A percentile compares a stretch with the other conserved stretches of the same genome.
phyloP scores from a whole-genome alignment of 2,797 vertebrate species.

The Periophthalmus magnuspinnatus region DNA sequence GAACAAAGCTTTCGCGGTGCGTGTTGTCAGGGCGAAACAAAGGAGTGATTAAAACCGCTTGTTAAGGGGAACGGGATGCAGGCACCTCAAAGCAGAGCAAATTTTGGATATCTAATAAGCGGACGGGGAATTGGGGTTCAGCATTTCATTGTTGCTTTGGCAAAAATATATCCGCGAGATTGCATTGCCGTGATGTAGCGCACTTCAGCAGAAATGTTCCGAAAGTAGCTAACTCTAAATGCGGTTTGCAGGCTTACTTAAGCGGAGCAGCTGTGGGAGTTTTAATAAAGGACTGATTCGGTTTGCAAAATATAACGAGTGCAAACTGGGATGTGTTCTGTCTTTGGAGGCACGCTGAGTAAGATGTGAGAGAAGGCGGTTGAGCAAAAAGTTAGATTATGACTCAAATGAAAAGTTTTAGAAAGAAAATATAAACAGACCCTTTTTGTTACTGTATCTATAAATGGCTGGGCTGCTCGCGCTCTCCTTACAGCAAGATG shows the following conservation, averaged over 20 bases:
- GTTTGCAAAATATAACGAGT: background rate
- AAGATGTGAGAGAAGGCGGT: background rate
- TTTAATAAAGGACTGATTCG: constrained; percentile 2
- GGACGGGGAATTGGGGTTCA: constrained; percentile 38
- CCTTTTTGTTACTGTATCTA: background rate
- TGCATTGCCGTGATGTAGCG: constrained; percentile 7
- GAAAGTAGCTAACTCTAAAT: constrained; percentile 2
- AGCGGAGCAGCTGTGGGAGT: background rate
- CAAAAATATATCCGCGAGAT: constrained; percentile 24
- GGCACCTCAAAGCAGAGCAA: constrained; percentile 49
- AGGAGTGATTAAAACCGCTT: constrained; percentile 67
- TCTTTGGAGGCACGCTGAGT: background rate
- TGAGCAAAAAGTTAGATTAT: background rate
- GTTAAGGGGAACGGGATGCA: constrained; percentile 48
- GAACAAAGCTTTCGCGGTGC: constrained; percentile 45
- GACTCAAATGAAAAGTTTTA: background rate
- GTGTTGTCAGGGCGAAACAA: constrained; percentile 59
- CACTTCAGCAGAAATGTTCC: constrained; percentile 6
- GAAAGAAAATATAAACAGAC: background rate
- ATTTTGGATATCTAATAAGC: constrained; percentile 58
- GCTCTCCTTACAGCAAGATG: background rate
- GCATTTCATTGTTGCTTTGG: constrained; percentile 33
- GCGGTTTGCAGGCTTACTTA: background rate
- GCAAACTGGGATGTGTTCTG: background rate
- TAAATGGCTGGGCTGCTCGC: background rate